Base-by-base conservation (phyloP, 1,140 invertebrate species). In the Tetramorium simillimum region DNA sequence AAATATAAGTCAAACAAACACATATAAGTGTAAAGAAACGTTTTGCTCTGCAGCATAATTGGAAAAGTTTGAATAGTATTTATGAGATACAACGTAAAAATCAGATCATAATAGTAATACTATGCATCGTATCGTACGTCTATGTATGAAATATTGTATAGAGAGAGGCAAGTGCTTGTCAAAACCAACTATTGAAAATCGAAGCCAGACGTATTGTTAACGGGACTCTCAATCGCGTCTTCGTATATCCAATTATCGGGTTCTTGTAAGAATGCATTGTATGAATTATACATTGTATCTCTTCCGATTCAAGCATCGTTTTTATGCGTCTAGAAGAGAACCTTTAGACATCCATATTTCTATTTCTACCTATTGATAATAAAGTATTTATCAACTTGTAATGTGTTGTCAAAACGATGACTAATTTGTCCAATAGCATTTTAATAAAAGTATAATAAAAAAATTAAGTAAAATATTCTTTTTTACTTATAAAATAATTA, bases 111-210 rank as follows among this genome's bases (percentile, higher is more conserved):
- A 72, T 46, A 46, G 18, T 89, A 82, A 84, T 89, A 14, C 56
- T 51, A 37, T 49, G 84, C 73, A 87, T 85, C 76, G 58, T 51
- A 86, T 89, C 70, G 56, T 75, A 56, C 40, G 43, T 86, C 21
- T 82, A 56, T 62, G 60, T 72, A 56, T 24, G 62, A 69, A 76
- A 84, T 77, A 89, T 91, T 78, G 85, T 86, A 80, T 89, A 73
- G 87, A 51, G 46, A 69, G 65, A 80, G 60, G 76, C 43, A 89
- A 91, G 87, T 90, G 77, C 37, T 87, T 92, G 90, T 92, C 91
- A 92, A 92, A 91, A 88, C 86, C 91, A 91, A 90, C 85, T 92
- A 92, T 91, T 92, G 92, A 92, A 91, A 92, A 92, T 92, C 92
- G 92, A 92, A 92, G 86, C 92, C 90, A 92, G 92, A 91, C 92